phyloP scores from a whole-genome alignment of 2,113 vertebrate genomes.

The Buteo buteo region DNA sequence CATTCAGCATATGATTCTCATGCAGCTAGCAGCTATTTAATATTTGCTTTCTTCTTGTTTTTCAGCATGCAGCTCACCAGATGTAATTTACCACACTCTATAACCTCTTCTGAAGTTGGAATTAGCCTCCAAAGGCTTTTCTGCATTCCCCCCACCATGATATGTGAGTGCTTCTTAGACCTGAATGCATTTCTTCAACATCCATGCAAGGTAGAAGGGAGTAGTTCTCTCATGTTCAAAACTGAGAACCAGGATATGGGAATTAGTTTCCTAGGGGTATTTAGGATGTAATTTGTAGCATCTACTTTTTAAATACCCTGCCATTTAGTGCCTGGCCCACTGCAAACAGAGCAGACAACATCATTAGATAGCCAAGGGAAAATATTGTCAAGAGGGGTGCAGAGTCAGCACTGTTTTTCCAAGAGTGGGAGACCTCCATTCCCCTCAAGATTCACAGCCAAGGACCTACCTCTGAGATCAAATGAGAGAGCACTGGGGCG shows the following conservation, averaged over 20 bases:
- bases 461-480: background rate
- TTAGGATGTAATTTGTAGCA: background rate
- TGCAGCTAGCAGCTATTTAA: background rate
- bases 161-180: background rate
- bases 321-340: background rate
- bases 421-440: background rate
- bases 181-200: background rate
- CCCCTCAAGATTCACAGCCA: background rate
- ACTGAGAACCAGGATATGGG: background rate
- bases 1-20: background rate
- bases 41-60: background rate
- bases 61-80: background rate
- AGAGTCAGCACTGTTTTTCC: background rate
- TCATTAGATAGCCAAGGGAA: background rate
- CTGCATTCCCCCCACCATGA: background rate
- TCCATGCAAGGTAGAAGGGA: background rate
- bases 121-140: background rate
- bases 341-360: background rate
- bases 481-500: background rate
- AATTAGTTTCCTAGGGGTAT: background rate
- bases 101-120: background rate
- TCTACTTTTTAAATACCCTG: background rate
- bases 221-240: background rate
- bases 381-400: background rate
- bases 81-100: background rate